Percentiles rank a stretch among this genome's conserved stretches.
These are phyloP conservation scores for Grus americana DNA, from an alignment of 2,113 vertebrate species.

Conservation along the genomic window DNA sequence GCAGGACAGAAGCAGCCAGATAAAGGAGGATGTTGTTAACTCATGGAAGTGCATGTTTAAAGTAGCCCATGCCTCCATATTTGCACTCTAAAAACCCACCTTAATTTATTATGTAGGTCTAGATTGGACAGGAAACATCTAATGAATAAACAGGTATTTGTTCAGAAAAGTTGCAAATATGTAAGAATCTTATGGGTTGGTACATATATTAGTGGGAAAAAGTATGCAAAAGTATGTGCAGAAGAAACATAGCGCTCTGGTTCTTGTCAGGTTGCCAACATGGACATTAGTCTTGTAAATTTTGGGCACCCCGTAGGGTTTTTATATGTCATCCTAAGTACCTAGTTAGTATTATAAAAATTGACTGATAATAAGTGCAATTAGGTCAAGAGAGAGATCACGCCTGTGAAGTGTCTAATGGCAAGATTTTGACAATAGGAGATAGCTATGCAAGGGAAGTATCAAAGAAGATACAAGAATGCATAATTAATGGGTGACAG, in stretches of 20 bases:
- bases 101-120: neutral
- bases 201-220: neutral
- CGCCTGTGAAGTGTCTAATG: neutral
- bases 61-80: neutral
- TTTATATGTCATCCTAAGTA: conserved; percentile 13
- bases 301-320: conserved; percentile 11
- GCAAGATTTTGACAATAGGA: neutral
- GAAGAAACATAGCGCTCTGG: neutral
- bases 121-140: neutral
- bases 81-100: neutral
- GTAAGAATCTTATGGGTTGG: neutral
- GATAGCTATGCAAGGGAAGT: neutral
- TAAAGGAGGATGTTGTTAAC: neutral
- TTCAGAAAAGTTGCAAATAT: neutral
- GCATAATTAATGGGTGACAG: conserved; percentile 16
- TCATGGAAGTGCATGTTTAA: neutral
- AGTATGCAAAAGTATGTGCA: neutral
- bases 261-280: conserved; percentile 17
- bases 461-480: conserved; percentile 37
- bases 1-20: neutral
- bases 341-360: conserved; percentile 20
- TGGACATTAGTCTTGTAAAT: neutral
- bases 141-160: neutral
- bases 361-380: conserved; percentile 11
- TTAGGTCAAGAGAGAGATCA: conserved; percentile 30